A percentile compares a stretch with the other conserved stretches of the same genome.
These are phyloP conservation scores for Drosophila chauvacae DNA, from an alignment of 1,140 invertebrate species.

Conservation along the genomic window DNA sequence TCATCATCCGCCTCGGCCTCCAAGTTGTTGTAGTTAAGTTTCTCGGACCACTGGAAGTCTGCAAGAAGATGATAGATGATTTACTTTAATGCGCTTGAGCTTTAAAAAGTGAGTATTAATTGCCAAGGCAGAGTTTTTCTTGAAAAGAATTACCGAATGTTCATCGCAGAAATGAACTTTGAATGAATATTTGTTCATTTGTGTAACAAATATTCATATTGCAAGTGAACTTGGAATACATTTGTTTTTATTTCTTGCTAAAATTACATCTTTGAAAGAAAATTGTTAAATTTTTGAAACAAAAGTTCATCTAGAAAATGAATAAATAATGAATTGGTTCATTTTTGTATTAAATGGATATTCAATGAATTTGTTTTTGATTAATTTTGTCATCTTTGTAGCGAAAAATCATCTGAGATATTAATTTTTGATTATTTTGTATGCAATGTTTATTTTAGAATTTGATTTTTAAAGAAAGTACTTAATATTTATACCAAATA, in stretches of 20 bases:
- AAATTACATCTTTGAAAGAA: too few species aligned
- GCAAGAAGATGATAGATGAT: background rate
- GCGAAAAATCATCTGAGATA: too few species aligned
- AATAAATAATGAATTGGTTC: background rate
- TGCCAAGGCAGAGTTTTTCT: background rate
- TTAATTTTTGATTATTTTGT: too few species aligned
- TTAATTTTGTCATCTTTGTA: too few species aligned
- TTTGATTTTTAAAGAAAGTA: too few species aligned
- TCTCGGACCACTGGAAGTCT: slow-evolving; percentile 75
- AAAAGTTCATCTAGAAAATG: background rate
- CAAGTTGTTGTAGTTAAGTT: slow-evolving; percentile 57
- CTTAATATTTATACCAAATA: too few species aligned
- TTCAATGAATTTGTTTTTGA: too few species aligned
- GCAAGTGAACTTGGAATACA: too few species aligned
- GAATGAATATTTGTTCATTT: background rate
- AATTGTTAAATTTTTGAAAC: background rate
- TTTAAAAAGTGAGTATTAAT: background rate
- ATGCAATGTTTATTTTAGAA: too few species aligned
- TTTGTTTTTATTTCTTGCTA: too few species aligned
- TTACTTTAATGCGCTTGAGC: background rate
- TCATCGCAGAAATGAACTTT: background rate
- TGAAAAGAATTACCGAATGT: background rate
- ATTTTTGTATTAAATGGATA: background rate
- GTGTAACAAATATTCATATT: too few species aligned
- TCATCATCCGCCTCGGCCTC: slow-evolving; percentile 78